A percentile compares a stretch with the other conserved stretches of the same genome.
These are phyloP conservation scores for Lophochroa leadbeateri DNA, from an alignment of 2,113 vertebrate species.

Conservation along the genomic window DNA sequence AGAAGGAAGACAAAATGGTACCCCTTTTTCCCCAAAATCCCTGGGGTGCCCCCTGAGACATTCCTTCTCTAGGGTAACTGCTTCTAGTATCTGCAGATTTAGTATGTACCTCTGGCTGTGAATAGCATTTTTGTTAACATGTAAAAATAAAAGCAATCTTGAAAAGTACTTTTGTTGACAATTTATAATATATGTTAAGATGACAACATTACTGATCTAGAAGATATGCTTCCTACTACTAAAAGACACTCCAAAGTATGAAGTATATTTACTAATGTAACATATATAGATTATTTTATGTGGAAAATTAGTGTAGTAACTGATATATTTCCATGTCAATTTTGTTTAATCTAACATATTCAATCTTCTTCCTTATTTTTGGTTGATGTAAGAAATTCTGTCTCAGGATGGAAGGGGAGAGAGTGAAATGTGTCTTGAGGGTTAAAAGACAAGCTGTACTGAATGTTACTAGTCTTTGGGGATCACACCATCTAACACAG, in stretches of 20 bases:
- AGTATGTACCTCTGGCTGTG: not conserved
- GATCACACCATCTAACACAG: not conserved
- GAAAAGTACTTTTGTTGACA: not conserved
- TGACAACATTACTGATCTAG: not conserved
- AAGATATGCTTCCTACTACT: not conserved
- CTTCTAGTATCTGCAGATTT: not conserved
- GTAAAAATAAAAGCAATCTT: not conserved
- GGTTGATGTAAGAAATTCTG: not conserved
- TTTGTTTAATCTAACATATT: not conserved
- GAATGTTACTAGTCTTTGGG: not conserved
- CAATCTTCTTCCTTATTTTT: not conserved
- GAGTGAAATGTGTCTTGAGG: not conserved
- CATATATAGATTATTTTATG: not conserved
- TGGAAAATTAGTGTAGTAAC: not conserved
- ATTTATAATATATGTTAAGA: not conserved
- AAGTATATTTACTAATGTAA: not conserved
- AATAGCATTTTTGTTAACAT: not conserved
- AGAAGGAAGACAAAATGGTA: not conserved
- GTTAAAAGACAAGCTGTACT: not conserved
- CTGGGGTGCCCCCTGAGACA: not conserved
- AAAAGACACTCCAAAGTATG: not conserved
- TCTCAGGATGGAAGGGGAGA: not conserved
- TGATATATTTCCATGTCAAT: not conserved
- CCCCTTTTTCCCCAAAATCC: not conserved
- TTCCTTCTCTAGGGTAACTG: not conserved